A percentile compares a stretch with the other conserved stretches of the same genome.
Evolutionary conservation across 2,797 vertebrate species (phyloP).

Genomic region (Bradypus variegatus): DNA sequence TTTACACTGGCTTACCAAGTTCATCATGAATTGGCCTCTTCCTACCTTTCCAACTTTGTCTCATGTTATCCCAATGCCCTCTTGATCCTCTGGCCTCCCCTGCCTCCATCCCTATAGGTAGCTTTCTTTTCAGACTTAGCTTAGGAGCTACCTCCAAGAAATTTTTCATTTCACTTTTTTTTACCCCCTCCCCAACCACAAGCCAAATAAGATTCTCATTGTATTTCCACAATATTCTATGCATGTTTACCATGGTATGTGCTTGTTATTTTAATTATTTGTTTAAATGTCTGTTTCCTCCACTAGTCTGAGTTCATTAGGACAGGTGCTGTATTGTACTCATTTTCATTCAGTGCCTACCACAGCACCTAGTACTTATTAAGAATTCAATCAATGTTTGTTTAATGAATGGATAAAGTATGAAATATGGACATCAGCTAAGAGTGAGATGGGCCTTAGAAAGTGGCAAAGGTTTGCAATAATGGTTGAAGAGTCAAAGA

Average conservation of each 20-base stretch:
- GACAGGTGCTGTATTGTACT: background rate
- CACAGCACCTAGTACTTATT: background rate
- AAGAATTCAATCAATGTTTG: background rate
- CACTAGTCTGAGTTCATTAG: background rate
- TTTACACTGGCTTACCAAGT: background rate
- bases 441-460: background rate
- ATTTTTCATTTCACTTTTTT: background rate
- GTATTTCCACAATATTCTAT: background rate
- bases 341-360: background rate
- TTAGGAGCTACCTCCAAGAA: background rate
- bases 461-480: background rate
- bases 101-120: background rate
- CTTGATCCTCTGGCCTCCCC: background rate
- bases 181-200: background rate
- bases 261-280: conserved; percentile 11
- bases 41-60: background rate
- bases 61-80: background rate
- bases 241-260: background rate
- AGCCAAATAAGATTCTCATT: background rate
- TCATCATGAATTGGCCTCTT: background rate
- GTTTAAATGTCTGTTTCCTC: background rate
- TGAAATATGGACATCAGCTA: background rate
- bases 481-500: background rate
- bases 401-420: background rate
- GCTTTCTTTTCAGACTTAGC: background rate